Percentiles rank a stretch among this genome's conserved stretches.
Conservation (phyloP, 2,888 invertebrate species). For the Anaspis maculata region DNA sequence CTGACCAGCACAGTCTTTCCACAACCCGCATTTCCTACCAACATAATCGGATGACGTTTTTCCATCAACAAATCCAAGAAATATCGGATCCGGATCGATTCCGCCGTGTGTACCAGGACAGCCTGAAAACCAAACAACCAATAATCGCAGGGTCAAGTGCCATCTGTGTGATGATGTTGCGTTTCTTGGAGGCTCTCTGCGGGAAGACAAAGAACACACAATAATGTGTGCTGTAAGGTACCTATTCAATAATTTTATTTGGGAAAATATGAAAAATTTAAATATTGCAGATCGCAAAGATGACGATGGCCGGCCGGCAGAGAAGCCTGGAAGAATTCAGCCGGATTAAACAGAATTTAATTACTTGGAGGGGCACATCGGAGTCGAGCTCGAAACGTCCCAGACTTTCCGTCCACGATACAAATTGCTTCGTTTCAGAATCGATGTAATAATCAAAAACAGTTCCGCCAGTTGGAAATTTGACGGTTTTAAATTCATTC, state of each 20-base stretch:
- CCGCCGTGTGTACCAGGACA: constrained; percentile 84
- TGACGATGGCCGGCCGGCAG: too few relatives aligned
- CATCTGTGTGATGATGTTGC: too few relatives aligned
- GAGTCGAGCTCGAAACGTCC: constrained; percentile 87
- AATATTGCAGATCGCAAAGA: too few relatives aligned
- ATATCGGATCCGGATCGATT: constrained; percentile 82
- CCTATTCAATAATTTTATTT: too few relatives aligned
- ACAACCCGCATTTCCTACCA: constrained; percentile 87
- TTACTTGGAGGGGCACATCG: constrained; percentile 81
- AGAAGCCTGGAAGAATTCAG: too few relatives aligned
- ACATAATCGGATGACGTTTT: constrained; percentile 85
- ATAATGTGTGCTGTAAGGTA: too few relatives aligned
- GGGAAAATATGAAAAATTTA: too few relatives aligned
- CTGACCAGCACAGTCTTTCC: constrained; percentile 85
- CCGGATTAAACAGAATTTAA: too few relatives aligned
- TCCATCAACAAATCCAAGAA: constrained; percentile 86
- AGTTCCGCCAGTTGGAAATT: constrained; percentile 84
- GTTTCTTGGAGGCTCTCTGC: too few relatives aligned
- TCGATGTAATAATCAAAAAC: constrained; percentile 95
- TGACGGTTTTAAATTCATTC: constrained; percentile 90
- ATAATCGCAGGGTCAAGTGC: background rate
- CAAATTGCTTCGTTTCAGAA: constrained; percentile 79
- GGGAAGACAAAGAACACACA: too few relatives aligned
- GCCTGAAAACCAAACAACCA: constrained; percentile 51
- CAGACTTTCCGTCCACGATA: constrained; percentile 82